Evolutionary conservation across 2,888 invertebrate genomes (phyloP), one percentile per base, ranked within the genome.

Genomic region (Leucophenga montana): DNA sequence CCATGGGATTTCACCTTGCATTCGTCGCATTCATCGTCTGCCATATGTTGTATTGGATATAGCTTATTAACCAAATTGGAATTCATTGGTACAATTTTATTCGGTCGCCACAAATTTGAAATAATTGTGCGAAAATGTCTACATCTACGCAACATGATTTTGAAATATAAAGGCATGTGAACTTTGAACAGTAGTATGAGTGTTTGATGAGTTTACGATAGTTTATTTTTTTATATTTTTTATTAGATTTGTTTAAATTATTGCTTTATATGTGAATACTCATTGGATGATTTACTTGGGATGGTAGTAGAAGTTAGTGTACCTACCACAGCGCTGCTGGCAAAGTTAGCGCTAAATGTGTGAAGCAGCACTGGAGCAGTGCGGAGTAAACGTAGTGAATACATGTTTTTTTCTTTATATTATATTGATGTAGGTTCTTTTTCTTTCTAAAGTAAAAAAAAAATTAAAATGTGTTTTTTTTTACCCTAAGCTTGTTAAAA

Each of bases 311-410:
- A 54, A 13, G 1, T 4, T 54, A 20, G 54, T 20, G 18, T 54
- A 82, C 76, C 61, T 84, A 82, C 81, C 83, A 71, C 72, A 46
- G 74, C 73, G 61, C 75, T 76, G 71, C 72, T 65, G 68, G 73
- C 78, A 50, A 84, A 80, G 66, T 82, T 80, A 4, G 80, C 74
- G 67, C 72, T 71, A 39, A 82, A 75, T 16, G 73, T 50, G 18
- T 72, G 75, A 61, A 72, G 31, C 64, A 67, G 18, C 44, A 62
- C 66, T 11, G 71, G 61, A 70, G 76, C 54, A 16, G 79, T 71
- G 33, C 79, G 79, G 3, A 64, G 62, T 3, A 64, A 4, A 14
- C 81, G 80, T 31, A 84, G 5, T 31, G 78, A 74, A 70, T 78
- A 80, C 81, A 82, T 82, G 27, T 71, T 73, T 20, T 53, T 33